These are phyloP conservation scores for Capreolus pygargus DNA, from an alignment of 2,113 vertebrate species.

Conservation along the genomic window DNA sequence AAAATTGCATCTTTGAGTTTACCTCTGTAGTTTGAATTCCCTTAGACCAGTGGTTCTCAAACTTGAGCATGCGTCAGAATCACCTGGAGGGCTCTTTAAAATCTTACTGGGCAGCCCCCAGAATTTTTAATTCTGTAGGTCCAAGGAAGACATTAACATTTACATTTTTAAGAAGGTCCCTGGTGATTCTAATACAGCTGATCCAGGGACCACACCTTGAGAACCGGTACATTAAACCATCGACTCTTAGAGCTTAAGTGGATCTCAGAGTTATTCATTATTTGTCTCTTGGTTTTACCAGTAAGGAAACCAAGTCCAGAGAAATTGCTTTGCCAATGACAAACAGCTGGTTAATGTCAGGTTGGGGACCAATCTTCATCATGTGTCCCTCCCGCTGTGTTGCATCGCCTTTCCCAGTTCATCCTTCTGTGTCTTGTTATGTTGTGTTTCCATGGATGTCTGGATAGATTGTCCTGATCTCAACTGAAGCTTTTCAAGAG, in stretches of 20 bases:
- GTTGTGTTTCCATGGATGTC: background rate
- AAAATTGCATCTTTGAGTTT: background rate
- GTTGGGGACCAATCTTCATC: background rate
- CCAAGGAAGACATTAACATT: background rate
- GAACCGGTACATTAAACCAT: background rate
- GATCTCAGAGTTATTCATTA: background rate
- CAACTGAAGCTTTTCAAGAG: background rate
- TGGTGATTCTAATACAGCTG: background rate
- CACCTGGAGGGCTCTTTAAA: background rate
- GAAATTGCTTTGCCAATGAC: background rate
- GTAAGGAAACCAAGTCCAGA: background rate
- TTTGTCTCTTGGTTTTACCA: background rate
- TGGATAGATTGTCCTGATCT: background rate
- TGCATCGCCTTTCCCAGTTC: fast-evolving
- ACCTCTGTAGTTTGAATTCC: background rate
- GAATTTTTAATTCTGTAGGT: background rate
- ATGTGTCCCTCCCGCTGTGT: fast-evolving
- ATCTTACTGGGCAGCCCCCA: background rate
- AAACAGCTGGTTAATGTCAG: background rate
- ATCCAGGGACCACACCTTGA: background rate
- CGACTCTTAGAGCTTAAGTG: background rate
- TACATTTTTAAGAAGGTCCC: background rate
- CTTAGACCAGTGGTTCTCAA: background rate
- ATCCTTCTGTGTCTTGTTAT: background rate
- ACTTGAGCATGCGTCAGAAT: background rate